A percentile compares a stretch with the other conserved stretches of the same genome.
Conservation (phyloP, 2,797 vertebrate species). For the Saxicola maurus region DNA sequence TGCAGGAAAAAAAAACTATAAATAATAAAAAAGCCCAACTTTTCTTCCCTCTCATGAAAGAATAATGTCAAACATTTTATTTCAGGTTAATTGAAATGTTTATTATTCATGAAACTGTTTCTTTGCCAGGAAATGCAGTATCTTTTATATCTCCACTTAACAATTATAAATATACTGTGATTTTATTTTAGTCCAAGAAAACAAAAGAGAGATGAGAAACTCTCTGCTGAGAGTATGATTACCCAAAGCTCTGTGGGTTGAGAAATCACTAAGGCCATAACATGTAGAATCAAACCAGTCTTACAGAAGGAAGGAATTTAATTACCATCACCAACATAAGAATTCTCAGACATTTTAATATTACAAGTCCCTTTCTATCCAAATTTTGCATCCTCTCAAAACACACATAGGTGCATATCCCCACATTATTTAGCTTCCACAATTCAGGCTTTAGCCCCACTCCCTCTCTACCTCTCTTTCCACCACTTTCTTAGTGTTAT, state of each 20-base stretch:
- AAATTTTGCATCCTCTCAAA: neutral
- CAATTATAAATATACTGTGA: neutral
- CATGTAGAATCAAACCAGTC: neutral
- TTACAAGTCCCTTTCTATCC: neutral
- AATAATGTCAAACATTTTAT: neutral
- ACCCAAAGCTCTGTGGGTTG: neutral
- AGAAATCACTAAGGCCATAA: neutral
- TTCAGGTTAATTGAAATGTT: neutral
- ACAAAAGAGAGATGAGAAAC: neutral
- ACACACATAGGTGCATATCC: fast-evolving
- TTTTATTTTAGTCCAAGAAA: neutral
- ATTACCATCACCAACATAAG: neutral
- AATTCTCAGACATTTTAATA: neutral
- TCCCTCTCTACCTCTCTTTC: neutral
- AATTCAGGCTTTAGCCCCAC: neutral
- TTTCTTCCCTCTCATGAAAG: neutral
- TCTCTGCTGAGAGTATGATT: neutral
- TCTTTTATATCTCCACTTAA: neutral
- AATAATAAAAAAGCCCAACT: neutral
- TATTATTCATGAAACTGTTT: neutral
- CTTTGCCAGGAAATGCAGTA: neutral
- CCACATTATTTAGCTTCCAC: neutral
- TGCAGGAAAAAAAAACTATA: neutral
- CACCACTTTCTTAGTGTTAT: neutral
- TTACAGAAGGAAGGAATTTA: neutral